These are phyloP conservation scores for Macrotus californicus DNA, from an alignment of 2,113 vertebrate genomes.

Conservation along the genomic window DNA sequence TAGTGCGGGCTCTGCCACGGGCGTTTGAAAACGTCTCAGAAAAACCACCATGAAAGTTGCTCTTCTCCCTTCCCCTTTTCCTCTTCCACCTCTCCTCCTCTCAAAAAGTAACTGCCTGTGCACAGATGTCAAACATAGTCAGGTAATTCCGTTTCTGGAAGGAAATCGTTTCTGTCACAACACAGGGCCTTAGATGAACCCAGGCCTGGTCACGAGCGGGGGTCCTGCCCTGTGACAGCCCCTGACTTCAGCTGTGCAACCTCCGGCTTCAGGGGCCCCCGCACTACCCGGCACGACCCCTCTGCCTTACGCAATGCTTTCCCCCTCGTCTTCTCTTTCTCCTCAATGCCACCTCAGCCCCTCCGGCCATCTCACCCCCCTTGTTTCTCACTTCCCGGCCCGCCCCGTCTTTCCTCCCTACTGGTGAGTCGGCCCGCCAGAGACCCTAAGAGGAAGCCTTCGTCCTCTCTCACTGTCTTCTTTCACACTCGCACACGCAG, in stretches of 20 bases:
- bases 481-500: rapidly evolving
- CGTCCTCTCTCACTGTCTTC: neutral
- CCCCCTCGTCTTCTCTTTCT: neutral
- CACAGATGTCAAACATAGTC: neutral
- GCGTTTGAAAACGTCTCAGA: neutral
- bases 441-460: neutral
- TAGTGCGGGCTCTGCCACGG: neutral
- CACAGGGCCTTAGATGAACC: neutral
- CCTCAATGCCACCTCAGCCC: rapidly evolving
- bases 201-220: neutral
- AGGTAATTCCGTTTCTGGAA: neutral
- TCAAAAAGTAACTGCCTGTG: neutral
- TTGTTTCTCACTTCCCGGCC: neutral
- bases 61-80: neutral
- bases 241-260: neutral
- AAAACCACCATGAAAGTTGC: neutral
- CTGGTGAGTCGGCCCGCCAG: neutral
- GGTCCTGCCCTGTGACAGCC: neutral
- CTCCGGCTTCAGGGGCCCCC: rapidly evolving
- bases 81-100: neutral
- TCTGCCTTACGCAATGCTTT: rapidly evolving
- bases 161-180: neutral
- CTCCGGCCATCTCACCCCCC: neutral
- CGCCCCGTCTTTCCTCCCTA: neutral
- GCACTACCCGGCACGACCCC: neutral